Conservation (phyloP, 1,140 invertebrate genomes). For the Grapholita molesta region DNA sequence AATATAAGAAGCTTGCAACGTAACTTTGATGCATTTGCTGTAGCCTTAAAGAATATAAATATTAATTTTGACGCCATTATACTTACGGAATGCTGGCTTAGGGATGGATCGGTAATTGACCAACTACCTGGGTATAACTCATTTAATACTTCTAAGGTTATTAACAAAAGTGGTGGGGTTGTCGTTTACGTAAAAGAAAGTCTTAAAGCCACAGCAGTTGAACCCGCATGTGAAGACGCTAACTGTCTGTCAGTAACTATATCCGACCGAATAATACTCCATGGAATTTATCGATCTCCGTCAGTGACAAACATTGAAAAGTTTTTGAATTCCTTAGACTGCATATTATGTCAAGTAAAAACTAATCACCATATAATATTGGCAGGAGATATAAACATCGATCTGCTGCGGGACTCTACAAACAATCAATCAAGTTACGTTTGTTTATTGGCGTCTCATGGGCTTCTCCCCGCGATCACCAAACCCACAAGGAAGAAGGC, state of each 20-base stretch:
- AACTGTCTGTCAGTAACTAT: constrained; percentile 15
- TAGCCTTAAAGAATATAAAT: neutral
- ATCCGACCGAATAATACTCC: neutral
- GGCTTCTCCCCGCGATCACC: constrained; percentile 9
- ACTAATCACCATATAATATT: neutral
- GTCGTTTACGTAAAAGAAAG: neutral
- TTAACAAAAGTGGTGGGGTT: neutral
- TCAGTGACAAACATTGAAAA: constrained; percentile 7
- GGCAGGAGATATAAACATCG: constrained; percentile 21
- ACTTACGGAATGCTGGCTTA: neutral
- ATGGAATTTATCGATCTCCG: constrained; percentile 21
- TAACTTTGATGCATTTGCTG: neutral
- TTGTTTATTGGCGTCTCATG: constrained; percentile 10
- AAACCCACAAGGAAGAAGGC: neutral
- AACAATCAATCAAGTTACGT: neutral
- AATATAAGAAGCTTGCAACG: neutral
- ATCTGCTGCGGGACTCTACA: neutral
- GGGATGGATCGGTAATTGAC: neutral
- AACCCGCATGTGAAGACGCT: constrained; percentile 3
- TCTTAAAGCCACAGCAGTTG: neutral
- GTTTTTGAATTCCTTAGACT: constrained; percentile 16
- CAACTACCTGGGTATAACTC: neutral
- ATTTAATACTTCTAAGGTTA: neutral
- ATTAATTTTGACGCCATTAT: neutral
- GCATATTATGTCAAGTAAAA: neutral